Percentiles rank a stretch among this genome's conserved stretches.
Evolutionary conservation across 2,113 vertebrate species (phyloP).

Genomic region (Chionis minor): DNA sequence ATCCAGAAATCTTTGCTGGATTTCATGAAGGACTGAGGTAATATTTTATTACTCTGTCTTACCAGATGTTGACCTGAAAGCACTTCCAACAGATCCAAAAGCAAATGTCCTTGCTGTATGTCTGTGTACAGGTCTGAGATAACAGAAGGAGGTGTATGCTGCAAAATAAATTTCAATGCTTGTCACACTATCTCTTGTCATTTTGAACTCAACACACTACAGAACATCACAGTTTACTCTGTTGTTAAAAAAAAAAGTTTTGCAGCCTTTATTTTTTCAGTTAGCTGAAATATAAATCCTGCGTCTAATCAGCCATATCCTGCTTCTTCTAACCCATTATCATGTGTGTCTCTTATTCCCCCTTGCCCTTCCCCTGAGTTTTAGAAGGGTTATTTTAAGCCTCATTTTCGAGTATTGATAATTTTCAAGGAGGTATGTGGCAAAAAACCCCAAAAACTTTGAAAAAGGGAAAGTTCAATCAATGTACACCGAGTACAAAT

Average conservation of each 20-base stretch:
- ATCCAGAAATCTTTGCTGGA: constrained; percentile 6
- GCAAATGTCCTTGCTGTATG: constrained; percentile 84
- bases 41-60: constrained; percentile 62
- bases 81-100: constrained; percentile 94
- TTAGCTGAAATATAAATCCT: not conserved
- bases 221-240: not conserved
- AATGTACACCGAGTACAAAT: not conserved
- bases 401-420: not conserved
- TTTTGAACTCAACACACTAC: not conserved
- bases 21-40: not conserved
- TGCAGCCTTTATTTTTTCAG: not conserved
- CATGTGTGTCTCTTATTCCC: not conserved
- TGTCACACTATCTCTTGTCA: not conserved
- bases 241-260: not conserved
- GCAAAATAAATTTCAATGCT: constrained; percentile 39
- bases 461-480: not conserved
- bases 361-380: not conserved
- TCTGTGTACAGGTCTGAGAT: constrained; percentile 89
- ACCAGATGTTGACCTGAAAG: constrained; percentile 91
- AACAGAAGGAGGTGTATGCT: constrained; percentile 82
- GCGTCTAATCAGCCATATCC: not conserved
- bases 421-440: not conserved
- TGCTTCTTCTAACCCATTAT: not conserved
- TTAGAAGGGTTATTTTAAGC: not conserved
- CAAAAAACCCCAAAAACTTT: not conserved